Evolutionary conservation across 2,113 vertebrate species (phyloP).

Genomic region (Corydoras sp.): DNA sequence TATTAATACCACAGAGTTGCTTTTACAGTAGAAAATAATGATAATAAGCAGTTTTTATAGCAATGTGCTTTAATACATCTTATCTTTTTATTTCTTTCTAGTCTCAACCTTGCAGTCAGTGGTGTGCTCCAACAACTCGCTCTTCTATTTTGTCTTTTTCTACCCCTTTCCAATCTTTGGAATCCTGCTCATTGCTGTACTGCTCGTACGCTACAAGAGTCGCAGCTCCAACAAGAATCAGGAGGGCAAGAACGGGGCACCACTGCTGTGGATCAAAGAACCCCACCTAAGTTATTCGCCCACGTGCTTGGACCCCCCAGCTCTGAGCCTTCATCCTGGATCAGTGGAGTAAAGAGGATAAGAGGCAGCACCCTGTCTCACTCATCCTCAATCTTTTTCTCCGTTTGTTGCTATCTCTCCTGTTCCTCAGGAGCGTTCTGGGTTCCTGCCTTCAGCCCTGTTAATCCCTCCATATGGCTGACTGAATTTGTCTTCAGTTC

Average conservation of each 20-base stretch:
- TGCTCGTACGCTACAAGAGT: constrained; percentile 90
- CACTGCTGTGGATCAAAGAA: constrained; percentile 96
- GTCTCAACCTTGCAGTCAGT: constrained; percentile 83
- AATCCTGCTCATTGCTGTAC: constrained; percentile 89
- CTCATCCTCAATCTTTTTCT: constrained; percentile 23
- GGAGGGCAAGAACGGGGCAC: constrained; percentile 94
- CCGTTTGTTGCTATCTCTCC: constrained; percentile 26
- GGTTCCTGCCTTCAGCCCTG: constrained; percentile 41
- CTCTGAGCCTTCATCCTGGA: constrained; percentile 93
- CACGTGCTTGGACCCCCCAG: constrained; percentile 91
- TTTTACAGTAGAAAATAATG: too few species aligned
- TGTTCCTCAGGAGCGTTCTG: constrained; percentile 49
- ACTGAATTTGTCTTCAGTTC: constrained; percentile 26
- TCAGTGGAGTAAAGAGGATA: constrained; percentile 80
- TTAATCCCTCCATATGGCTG: constrained; percentile 36
- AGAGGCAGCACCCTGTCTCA: not conserved
- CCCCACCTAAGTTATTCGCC: constrained; percentile 97
- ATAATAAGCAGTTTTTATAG: too few species aligned
- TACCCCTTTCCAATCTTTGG: constrained; percentile 97
- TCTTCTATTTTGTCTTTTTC: constrained; percentile 98
- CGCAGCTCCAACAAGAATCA: constrained; percentile 86
- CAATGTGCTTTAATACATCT: too few species aligned
- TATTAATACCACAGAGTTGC: too few species aligned
- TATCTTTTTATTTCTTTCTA: constrained; percentile 46
- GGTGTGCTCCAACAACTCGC: constrained; percentile 88